These are phyloP conservation scores for Stercorarius parasiticus DNA, from an alignment of 2,113 vertebrate species.

Conservation along the genomic window DNA sequence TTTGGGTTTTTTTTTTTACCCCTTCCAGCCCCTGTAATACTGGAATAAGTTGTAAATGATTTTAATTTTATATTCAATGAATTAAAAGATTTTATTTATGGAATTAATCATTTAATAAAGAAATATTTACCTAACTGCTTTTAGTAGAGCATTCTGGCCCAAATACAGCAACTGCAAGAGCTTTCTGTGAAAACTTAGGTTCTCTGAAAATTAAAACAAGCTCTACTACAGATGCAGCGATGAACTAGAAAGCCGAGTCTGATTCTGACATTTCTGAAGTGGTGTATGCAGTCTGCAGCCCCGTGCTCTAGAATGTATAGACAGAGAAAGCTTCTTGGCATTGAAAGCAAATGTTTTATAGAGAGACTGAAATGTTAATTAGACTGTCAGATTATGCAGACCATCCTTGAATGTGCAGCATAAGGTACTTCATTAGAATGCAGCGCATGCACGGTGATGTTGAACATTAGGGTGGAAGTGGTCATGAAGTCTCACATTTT, in stretches of 20 bases:
- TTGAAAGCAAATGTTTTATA: neutral
- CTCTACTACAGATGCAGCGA: neutral
- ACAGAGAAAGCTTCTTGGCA: neutral
- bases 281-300: neutral
- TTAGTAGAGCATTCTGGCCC: neutral
- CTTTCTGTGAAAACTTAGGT: neutral
- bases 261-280: neutral
- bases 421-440: slow-evolving; percentile 48
- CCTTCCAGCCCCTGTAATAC: slow-evolving; percentile 87
- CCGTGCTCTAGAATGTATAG: neutral
- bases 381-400: slow-evolving; percentile 16
- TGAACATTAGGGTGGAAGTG: neutral
- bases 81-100: slow-evolving; percentile 99
- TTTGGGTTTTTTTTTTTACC: slow-evolving; percentile 67
- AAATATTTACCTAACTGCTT: slow-evolving; percentile 82
- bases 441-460: neutral
- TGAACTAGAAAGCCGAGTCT: neutral
- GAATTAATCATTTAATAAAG: slow-evolving; percentile 89
- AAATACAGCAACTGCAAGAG: neutral
- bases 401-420: slow-evolving; percentile 14
- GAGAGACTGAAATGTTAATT: slow-evolving; percentile 29
- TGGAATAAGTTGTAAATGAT: slow-evolving; percentile 99
- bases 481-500: neutral
- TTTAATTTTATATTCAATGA: slow-evolving; percentile 99
- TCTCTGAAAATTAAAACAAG: neutral